A percentile compares a stretch with the other conserved stretches of the same genome.
These are phyloP conservation scores for Nasonia oneida DNA, from an alignment of 2,888 invertebrate species.

Conservation along the genomic window DNA sequence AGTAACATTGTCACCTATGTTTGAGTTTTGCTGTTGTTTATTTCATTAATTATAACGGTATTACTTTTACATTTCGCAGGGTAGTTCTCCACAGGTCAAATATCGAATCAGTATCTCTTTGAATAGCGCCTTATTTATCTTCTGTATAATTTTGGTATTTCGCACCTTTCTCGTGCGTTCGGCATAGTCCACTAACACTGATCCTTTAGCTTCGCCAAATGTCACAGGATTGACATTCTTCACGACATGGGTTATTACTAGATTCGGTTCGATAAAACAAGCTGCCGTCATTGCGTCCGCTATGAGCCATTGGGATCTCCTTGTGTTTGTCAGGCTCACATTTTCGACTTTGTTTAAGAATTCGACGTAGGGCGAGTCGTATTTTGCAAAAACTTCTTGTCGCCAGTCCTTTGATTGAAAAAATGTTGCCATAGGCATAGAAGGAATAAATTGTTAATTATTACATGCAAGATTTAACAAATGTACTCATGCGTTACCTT, in stretches of 20 bases:
- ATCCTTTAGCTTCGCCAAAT: constrained; percentile 67
- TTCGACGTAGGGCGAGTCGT: constrained; percentile 76
- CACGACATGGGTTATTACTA: constrained; percentile 56
- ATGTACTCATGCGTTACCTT: constrained; percentile 65
- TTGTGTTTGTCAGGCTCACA: constrained; percentile 62
- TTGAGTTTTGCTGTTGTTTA: background rate
- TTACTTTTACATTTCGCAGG: background rate
- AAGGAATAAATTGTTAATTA: too few species aligned
- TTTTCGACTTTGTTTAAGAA: constrained; percentile 80
- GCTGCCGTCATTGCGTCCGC: constrained; percentile 68
- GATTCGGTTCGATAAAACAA: constrained; percentile 66
- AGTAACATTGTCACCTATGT: too few species aligned
- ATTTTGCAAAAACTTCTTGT: constrained; percentile 77
- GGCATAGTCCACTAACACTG: constrained; percentile 68
- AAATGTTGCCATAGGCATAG: too few species aligned
- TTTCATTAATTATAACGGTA: background rate
- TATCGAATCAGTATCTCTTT: constrained; percentile 2
- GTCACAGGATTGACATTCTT: constrained; percentile 67
- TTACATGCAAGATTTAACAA: background rate
- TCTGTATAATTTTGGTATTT: constrained; percentile 14
- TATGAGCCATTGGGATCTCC: constrained; percentile 62
- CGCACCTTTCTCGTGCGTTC: background rate
- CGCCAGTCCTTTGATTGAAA: constrained; percentile 78
- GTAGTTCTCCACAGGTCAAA: background rate
- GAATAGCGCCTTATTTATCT: background rate